A percentile compares a stretch with the other conserved stretches of the same genome.
Conservation (phyloP, 2,888 invertebrate species). For the Phyto melanocephala region DNA sequence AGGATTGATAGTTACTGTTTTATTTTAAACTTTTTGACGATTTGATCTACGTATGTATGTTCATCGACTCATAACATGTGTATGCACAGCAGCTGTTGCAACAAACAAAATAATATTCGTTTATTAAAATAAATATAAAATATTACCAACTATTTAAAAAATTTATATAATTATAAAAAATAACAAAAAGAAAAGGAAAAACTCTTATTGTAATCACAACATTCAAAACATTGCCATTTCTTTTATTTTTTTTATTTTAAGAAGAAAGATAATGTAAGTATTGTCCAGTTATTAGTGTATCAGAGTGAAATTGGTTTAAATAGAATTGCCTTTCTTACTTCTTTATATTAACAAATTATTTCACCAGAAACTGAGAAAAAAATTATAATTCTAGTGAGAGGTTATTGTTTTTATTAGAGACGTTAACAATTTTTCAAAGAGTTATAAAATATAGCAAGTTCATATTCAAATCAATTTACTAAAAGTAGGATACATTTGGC, state of each 20-base stretch:
- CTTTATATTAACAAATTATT: no score
- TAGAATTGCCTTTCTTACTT: no score
- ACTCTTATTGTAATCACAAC: conserved; percentile 76
- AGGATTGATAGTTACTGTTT: conserved; percentile 21
- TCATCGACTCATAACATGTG: conserved; percentile 46
- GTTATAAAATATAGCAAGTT: no score
- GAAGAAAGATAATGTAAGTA: not conserved
- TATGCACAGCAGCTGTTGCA: conserved; percentile 68
- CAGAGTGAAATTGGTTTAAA: no score
- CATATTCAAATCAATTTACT: not conserved
- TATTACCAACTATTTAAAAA: conserved; percentile 77
- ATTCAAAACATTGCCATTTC: conserved; percentile 36
- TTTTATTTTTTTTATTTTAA: conserved; percentile 13
- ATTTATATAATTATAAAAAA: conserved; percentile 78
- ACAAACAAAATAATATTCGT: conserved; percentile 72
- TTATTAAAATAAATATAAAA: conserved; percentile 75
- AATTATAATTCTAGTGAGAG: no score
- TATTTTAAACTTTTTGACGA: conserved; percentile 15
- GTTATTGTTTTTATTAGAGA: no score
- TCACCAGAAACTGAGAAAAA: no score
- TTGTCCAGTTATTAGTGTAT: no score
- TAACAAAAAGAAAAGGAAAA: conserved; percentile 67
- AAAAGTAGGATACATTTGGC: conserved; percentile 59
- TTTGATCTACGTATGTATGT: conserved; percentile 41
- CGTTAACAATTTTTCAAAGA: no score